Evolutionary conservation across 2,888 invertebrate species (phyloP).

Genomic region (Agonopterix alstromeriana): DNA sequence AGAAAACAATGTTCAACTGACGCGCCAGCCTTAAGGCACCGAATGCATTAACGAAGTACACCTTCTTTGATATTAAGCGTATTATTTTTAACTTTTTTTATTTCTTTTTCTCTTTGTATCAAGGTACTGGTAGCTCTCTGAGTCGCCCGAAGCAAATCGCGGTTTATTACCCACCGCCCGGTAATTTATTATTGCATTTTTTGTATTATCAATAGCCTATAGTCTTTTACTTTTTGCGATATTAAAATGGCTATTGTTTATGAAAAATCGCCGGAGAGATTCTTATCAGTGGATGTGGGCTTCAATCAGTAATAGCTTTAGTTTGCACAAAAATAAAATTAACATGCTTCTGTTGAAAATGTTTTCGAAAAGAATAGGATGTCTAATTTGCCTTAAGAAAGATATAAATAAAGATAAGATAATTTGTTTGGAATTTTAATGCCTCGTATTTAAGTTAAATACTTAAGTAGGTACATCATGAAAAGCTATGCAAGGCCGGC

Average conservation of each 20-base stretch:
- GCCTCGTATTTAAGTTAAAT: too few species aligned
- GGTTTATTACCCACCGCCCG: conserved; percentile 68
- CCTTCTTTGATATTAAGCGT: conserved; percentile 74
- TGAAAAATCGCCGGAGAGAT: conserved; percentile 66
- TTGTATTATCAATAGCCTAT: conserved; percentile 74
- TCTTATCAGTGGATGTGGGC: conserved; percentile 44
- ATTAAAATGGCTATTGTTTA: conserved; percentile 76
- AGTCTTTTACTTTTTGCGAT: conserved; percentile 63
- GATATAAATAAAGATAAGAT: background rate
- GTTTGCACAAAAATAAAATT: background rate
- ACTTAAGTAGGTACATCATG: too few species aligned
- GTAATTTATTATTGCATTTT: conserved; percentile 76
- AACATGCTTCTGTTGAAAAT: too few species aligned
- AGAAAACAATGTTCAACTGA: conserved; percentile 72
- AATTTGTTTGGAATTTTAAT: too few species aligned
- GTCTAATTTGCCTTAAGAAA: too few species aligned
- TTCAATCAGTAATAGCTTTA: conserved; percentile 25
- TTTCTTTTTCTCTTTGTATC: conserved; percentile 37
- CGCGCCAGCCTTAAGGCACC: conserved; percentile 62
- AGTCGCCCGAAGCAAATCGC: conserved; percentile 74
- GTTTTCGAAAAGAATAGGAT: too few species aligned
- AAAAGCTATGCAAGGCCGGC: too few species aligned
- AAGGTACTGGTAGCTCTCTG: conserved; percentile 63
- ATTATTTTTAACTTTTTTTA: conserved; percentile 52
- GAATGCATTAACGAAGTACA: conserved; percentile 74